Conservation (phyloP, 2,113 vertebrate genomes). For the Perca schrenkii region DNA sequence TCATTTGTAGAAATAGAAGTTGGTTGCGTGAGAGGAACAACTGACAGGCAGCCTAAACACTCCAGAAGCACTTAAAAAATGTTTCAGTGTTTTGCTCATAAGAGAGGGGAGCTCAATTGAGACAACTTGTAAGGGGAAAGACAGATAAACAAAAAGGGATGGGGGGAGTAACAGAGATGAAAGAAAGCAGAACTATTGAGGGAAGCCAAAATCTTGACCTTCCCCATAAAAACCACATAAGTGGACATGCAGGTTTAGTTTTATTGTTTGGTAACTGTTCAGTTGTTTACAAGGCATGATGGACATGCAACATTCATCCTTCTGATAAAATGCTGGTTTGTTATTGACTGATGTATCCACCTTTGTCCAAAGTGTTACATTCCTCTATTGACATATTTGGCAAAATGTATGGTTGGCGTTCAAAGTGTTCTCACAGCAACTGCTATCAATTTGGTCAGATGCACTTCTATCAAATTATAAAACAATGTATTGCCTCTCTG, state of each 20-base stretch:
- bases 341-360: constrained; percentile 16
- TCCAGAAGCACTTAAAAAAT: constrained; percentile 57
- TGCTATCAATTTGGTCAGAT: constrained; percentile 58
- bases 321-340: constrained; percentile 6
- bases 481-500: constrained; percentile 65
- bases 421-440: constrained; percentile 55
- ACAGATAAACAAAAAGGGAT: background rate
- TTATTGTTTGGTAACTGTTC: constrained; percentile 3
- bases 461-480: constrained; percentile 58
- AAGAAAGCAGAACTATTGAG: constrained; percentile 7
- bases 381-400: constrained; percentile 59
- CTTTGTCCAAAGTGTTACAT: constrained; percentile 37
- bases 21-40: constrained; percentile 40
- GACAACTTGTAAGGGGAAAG: background rate
- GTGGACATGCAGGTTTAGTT: background rate
- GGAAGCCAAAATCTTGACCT: constrained; percentile 8
- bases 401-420: constrained; percentile 47
- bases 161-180: background rate
- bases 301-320: constrained; percentile 11
- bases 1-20: constrained; percentile 13
- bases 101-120: constrained; percentile 10
- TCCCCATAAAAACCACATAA: background rate
- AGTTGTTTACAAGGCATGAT: constrained; percentile 27
- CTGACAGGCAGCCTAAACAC: constrained; percentile 35
- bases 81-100: constrained; percentile 7